Conservation (phyloP, 2,888 invertebrate genomes). For the Platypus cylindrus region DNA sequence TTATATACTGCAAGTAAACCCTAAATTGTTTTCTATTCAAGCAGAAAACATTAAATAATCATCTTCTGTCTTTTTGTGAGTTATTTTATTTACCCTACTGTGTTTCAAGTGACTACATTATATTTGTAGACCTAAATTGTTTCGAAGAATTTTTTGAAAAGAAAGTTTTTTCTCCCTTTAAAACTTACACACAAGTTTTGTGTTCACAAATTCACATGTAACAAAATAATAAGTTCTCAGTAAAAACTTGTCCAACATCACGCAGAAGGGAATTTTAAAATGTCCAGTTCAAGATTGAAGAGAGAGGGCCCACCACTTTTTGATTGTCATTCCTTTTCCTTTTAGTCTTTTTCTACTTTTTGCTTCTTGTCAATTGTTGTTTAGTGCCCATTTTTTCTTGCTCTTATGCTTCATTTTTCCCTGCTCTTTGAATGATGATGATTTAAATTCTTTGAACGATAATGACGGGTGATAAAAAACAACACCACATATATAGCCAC, state of each 20-base stretch:
- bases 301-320: constrained; percentile 13
- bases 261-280: constrained; percentile 13
- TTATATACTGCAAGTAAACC: too few species aligned
- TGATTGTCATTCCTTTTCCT: constrained; percentile 10
- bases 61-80: too few species aligned
- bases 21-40: too few species aligned
- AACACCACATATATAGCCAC: too few species aligned
- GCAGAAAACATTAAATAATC: too few species aligned
- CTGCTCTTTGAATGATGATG: constrained; percentile 10
- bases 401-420: constrained; percentile 9
- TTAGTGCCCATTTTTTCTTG: constrained; percentile 6
- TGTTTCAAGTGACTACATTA: too few species aligned
- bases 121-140: too few species aligned
- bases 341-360: constrained; percentile 11
- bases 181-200: too few species aligned
- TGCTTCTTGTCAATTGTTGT: constrained; percentile 3
- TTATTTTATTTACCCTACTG: too few species aligned
- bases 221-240: constrained; percentile 5
- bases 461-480: constrained; percentile 8
- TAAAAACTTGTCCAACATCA: constrained; percentile 12
- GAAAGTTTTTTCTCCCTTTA: too few species aligned
- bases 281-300: too few species aligned
- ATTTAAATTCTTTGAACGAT: constrained; percentile 8
- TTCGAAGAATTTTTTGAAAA: too few species aligned
- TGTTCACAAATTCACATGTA: constrained; percentile 7